These are phyloP conservation scores for Brachypteracias leptosomus DNA, from an alignment of 2,113 vertebrate species.

Conservation along the genomic window DNA sequence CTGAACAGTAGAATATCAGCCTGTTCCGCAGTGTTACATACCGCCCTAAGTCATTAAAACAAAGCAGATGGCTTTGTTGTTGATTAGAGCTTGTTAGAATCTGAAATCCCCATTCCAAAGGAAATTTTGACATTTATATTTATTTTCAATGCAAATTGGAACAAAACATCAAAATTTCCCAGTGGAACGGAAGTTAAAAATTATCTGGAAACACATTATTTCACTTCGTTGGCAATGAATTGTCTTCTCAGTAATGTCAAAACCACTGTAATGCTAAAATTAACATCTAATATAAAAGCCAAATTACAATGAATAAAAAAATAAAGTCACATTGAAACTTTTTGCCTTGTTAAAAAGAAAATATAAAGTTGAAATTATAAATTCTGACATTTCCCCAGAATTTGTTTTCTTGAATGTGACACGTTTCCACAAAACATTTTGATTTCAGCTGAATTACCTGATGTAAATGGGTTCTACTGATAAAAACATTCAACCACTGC, in stretches of 20 bases:
- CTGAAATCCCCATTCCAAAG: constrained; percentile 10
- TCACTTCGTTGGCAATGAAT: neutral
- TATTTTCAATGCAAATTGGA: constrained; percentile 35
- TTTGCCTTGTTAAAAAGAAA: neutral
- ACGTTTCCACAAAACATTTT: neutral
- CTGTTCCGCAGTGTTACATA: neutral
- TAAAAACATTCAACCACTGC: neutral
- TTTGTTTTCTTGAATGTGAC: neutral
- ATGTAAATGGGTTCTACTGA: neutral
- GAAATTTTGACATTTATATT: constrained; percentile 52
- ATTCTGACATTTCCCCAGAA: neutral
- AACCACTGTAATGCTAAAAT: neutral
- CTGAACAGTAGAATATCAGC: neutral
- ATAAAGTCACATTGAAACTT: neutral
- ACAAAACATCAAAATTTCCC: constrained; percentile 30
- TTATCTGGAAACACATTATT: neutral
- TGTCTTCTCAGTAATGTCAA: constrained; percentile 2
- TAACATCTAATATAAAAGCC: neutral
- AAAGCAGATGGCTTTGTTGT: constrained; percentile 56
- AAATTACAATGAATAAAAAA: neutral
- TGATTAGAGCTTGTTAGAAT: constrained; percentile 29
- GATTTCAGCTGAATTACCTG: neutral
- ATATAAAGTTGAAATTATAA: neutral
- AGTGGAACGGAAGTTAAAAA: neutral
- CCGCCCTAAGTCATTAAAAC: constrained; percentile 28